phyloP scores from a whole-genome alignment of 2,113 vertebrate species.

The Mesembrinibis cayennensis region DNA sequence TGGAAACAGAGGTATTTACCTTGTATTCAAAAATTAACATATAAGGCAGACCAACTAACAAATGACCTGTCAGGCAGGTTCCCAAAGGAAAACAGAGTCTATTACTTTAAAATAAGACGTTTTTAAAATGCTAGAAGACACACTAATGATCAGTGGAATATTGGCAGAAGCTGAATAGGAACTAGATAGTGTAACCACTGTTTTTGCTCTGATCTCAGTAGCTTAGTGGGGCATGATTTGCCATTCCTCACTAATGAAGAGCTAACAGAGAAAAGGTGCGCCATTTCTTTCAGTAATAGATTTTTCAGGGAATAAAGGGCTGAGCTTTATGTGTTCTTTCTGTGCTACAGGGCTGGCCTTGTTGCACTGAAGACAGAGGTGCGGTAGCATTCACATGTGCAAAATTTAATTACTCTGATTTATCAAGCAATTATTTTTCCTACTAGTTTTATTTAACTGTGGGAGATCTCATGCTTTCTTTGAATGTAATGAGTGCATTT shows the following conservation, averaged over 20 bases:
- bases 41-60: background rate
- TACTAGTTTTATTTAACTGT: conserved; percentile 48
- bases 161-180: background rate
- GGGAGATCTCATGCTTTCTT: conserved; percentile 38
- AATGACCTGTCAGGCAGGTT: background rate
- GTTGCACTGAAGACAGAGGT: background rate
- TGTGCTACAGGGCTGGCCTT: background rate
- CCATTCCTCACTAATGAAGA: background rate
- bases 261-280: background rate
- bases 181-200: background rate
- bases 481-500: conserved; percentile 36
- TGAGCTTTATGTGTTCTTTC: background rate
- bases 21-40: background rate
- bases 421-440: conserved; percentile 56
- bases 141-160: accelerated
- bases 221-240: background rate
- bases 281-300: background rate
- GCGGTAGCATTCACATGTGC: background rate
- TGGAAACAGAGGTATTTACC: background rate
- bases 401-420: conserved; percentile 59
- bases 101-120: background rate
- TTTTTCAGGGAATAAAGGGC: background rate
- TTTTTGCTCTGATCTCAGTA: background rate
- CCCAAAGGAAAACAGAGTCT: background rate
- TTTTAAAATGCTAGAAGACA: background rate